Base-by-base conservation (phyloP, 2,797 vertebrate genomes). In the Valencia hispanica region DNA sequence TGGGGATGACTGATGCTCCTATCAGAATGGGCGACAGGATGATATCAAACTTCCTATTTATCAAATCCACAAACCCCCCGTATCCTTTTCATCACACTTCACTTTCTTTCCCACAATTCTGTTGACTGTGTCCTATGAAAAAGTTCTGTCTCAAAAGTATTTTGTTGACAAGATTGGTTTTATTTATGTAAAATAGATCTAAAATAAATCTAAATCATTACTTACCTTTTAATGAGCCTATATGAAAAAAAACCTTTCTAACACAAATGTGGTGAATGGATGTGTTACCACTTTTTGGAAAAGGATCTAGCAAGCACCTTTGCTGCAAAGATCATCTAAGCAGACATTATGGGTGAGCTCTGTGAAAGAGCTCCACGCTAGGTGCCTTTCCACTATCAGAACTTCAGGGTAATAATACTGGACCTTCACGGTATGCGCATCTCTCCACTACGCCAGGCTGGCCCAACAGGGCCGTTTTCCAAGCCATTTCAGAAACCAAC, bases 1-100 rank as follows among this genome's bases (percentile, higher is more conserved):
- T 77, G 75, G 34, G 45, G 79, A 74, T 87, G 88, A 92, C 88
- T 77, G 88, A 92, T 91, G 84, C 81, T 81, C 68, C 81, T 72
- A 18, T 87, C 89, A 88, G 65, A 53, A 4, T 2, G 0, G 61
- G 48, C 70, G 34, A 82, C 85, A 79, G 41, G 59, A 80, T 48
- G 48, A 75, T 83, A 79, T 74, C 72, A 1, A 45, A 78, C 84
- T 74, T 84, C 82, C 81, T 88, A 83, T 88, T 85, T 83, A 88
- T 90, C 87, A 84, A 73, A 30, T 76, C n/a, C 45, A 53, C 74
- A 72, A 75, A 84, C 88, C 80, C 76, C 84, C 55, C 48, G 51
- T 72, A 82, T 84, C 39, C 34, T 2, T 73, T 55, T 72, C 45
- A 25, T 88, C 74, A 32, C 68, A 68, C 74, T 71, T 39, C 75